phyloP scores from a whole-genome alignment of 2,113 vertebrate species.

The Pseudopipra pipra region DNA sequence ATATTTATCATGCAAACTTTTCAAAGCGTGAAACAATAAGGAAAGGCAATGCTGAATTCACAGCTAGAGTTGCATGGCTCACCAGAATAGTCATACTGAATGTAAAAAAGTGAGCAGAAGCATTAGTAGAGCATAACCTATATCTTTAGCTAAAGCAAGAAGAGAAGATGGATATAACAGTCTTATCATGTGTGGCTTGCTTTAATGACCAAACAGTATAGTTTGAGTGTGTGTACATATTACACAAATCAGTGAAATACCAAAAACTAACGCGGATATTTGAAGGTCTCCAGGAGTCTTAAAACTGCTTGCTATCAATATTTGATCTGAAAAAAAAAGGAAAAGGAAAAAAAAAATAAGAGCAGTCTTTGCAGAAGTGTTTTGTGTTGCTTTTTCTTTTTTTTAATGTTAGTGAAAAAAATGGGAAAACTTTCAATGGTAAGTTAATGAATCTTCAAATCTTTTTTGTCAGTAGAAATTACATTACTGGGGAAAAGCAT shows the following conservation, averaged over 20 bases:
- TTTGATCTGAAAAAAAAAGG: neutral
- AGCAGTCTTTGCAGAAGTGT: neutral
- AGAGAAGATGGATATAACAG: neutral
- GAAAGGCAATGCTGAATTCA: neutral
- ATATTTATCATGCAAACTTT: neutral
- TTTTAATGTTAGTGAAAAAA: neutral
- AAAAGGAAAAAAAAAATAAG: too few species aligned
- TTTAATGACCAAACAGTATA: neutral
- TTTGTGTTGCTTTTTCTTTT: neutral
- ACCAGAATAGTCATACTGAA: neutral
- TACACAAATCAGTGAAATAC: neutral
- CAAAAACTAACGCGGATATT: neutral
- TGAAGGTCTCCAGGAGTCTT: neutral
- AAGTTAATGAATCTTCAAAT: neutral
- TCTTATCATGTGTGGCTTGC: neutral
- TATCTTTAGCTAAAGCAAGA: neutral
- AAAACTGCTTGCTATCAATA: neutral
- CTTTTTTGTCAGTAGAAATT: neutral
- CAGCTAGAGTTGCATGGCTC: neutral
- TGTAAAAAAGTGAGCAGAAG: neutral
- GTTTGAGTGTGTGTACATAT: neutral
- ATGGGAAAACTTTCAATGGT: neutral
- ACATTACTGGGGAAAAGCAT: neutral
- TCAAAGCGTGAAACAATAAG: neutral
- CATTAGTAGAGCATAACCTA: neutral